Base-by-base conservation (phyloP, 2,797 vertebrate species). In the Todus mexicanus region DNA sequence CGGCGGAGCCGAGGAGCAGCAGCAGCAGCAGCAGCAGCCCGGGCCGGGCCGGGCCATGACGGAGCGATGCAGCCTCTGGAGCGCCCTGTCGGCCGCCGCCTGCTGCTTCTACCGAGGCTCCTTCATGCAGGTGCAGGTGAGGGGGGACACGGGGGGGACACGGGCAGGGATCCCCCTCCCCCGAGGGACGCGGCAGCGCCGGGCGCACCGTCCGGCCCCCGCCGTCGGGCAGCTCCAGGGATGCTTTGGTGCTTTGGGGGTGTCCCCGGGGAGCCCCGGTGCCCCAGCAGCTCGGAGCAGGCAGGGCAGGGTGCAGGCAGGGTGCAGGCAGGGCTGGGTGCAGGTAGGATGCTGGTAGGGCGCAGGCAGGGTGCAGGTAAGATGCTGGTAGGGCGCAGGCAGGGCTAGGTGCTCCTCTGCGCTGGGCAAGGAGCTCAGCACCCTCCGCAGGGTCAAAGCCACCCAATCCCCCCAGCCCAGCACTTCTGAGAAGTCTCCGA, bases 51-150 rank as follows among this genome's bases (percentile, higher is more conserved):
- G 81, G 69, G 97, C 96, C 98, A 99, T 99, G 99, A 99, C 99
- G 60, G 99, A 99, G 97, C 98, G 99, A 86, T 99, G 99, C 97
- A 99, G 99, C 98, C 98, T 99, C 95, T 99, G 99, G 99, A 99
- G 99, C 93, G 99, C 99, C 66, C 98, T 99, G 96, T 99, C 99
- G 59, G 99, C 99, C 29, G 99, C 99, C 75, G 99, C 99, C 74
- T 99, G 99, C 98, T 99, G 99, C 98, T 99, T 99, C 98, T 99
- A 99, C 98, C 98, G 99, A 83, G 99, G 99, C 78, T 99, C 99
- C 86, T 99, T 99, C 98, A 99, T 99, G 98, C 99, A 99, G 98
- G 99, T 99, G 97, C 99, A 99, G 98, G 99, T 99, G 98, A 98
- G 98, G 81, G 91, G 72, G 57, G 71, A 53, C 47, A 23, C 77